phyloP scores from a whole-genome alignment of 1,140 invertebrate genomes.

The Nixonia krombeini region DNA sequence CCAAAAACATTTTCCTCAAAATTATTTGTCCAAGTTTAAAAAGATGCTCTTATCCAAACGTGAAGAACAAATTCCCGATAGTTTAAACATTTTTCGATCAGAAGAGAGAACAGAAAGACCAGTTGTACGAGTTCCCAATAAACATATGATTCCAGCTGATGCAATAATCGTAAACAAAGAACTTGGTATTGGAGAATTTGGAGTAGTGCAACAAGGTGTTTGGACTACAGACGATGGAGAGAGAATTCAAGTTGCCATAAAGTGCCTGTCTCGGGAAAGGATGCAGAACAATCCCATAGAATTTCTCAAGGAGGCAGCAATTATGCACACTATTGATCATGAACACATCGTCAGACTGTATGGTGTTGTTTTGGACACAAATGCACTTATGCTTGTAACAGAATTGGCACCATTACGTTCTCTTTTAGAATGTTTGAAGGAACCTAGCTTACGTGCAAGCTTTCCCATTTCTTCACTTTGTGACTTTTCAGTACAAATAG shows the following conservation, averaged over 20 bases:
- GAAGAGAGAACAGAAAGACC: slow-evolving; percentile 68
- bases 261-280: slow-evolving; percentile 92
- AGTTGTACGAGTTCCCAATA: slow-evolving; percentile 80
- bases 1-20: slow-evolving; percentile 93
- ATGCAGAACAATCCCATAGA: slow-evolving; percentile 97
- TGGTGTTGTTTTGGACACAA: slow-evolving; percentile 96
- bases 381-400: slow-evolving; percentile 95
- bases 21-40: slow-evolving; percentile 93
- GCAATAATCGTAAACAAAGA: slow-evolving; percentile 95
- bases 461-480: slow-evolving; percentile 92
- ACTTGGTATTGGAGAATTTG: slow-evolving; percentile 93
- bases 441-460: slow-evolving; percentile 87
- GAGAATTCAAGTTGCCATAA: slow-evolving; percentile 94
- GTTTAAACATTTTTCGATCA: slow-evolving; percentile 58
- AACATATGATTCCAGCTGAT: slow-evolving; percentile 96
- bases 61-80: slow-evolving; percentile 70
- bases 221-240: slow-evolving; percentile 95
- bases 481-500: slow-evolving; percentile 94
- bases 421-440: slow-evolving; percentile 95
- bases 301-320: slow-evolving; percentile 97
- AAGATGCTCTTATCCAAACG: slow-evolving; percentile 79
- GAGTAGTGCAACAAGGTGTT: slow-evolving; percentile 96
- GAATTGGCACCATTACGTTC: slow-evolving; percentile 96
- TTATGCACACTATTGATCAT: slow-evolving; percentile 98
- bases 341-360: slow-evolving; percentile 97